Evolutionary conservation across 2,888 invertebrate genomes (phyloP).

Genomic region (Zygothrica quintamaculata): DNA sequence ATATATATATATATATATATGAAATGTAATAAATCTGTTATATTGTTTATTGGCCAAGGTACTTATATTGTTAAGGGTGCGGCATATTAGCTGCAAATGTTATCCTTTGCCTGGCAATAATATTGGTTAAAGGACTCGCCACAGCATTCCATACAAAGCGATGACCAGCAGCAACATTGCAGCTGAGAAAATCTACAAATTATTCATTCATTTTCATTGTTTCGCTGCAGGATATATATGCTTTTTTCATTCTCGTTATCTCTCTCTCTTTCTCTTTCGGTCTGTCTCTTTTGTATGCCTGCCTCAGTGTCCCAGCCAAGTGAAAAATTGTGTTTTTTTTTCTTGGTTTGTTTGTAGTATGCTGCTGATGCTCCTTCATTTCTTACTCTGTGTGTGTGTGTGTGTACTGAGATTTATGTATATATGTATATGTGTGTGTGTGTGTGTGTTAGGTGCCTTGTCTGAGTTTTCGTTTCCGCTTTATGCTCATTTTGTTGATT

Average conservation of each 20-base stretch:
- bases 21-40: constrained; percentile 17
- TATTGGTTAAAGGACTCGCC: not conserved
- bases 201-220: constrained; percentile 67
- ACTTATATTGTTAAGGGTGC: not conserved
- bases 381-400: constrained; percentile 12
- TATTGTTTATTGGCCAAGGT: constrained; percentile 21
- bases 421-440: constrained; percentile 2
- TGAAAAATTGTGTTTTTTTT: constrained; percentile 22
- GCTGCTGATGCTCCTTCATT: constrained; percentile 6
- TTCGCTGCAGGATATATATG: constrained; percentile 17
- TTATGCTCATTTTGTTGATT: constrained; percentile 71
- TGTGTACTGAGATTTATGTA: constrained; percentile 57
- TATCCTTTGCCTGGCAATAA: not conserved
- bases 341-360: constrained; percentile 5
- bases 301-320: constrained; percentile 14
- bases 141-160: not conserved
- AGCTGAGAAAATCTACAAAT: constrained; percentile 59
- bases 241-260: constrained; percentile 15
- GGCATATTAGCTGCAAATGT: not conserved
- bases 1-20: not conserved
- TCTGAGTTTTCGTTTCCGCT: constrained; percentile 27
- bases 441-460: constrained; percentile 4
- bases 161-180: constrained; percentile 33
- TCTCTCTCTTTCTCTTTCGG: constrained; percentile 6
- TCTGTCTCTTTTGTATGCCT: constrained; percentile 4